Evolutionary conservation across 2,888 invertebrate species (phyloP), one percentile per base, ranked within the genome.

Genomic region (Diplazon laetatorius): DNA sequence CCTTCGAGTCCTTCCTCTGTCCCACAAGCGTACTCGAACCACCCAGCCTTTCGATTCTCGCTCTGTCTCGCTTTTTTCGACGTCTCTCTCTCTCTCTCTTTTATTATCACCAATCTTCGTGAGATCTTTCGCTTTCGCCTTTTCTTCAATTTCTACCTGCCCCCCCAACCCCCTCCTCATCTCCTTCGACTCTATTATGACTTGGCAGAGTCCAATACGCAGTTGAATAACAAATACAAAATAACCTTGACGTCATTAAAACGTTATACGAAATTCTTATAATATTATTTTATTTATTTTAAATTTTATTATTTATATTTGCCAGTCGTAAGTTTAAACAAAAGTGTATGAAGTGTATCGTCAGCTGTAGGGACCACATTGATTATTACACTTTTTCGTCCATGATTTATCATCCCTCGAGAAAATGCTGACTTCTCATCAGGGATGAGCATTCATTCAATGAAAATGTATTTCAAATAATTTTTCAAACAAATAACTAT

Each of bases 151-250:
- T 52, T 22, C 14, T n/a, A n/a, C n/a, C n/a, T n/a, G n/a, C n/a
- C n/a, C n/a, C n/a, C n/a, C n/a, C n/a, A n/a, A n/a, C n/a, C n/a
- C n/a, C n/a, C n/a, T n/a, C n/a, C n/a, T n/a, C n/a, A n/a, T n/a
- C n/a, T n/a, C n/a, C n/a, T n/a, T 18, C 39, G 25, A 22, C 85
- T 86, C 84, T 85, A 84, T 86, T 76, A 81, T 83, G 86, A 85
- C 85, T 82, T 86, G 85, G 85, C 85, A 85, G 87, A 79, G 86
- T 84, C 82, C 85, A 14, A 16, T 16, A 35, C 84, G 86, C 14
- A 9, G 30, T 37, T 85, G 87, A 88, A 88, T 86, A 88, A 81
- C 76, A 74, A 42, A 42, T 12, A 22, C 10, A 55, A 16, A 12
- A 22, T 8, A 20, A 20, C 10, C 20, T 20, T 8, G 22, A 25